Evolutionary conservation across 2,888 invertebrate species (phyloP), one percentile per base, ranked within the genome.

Genomic region (Danaus chrysippus): DNA sequence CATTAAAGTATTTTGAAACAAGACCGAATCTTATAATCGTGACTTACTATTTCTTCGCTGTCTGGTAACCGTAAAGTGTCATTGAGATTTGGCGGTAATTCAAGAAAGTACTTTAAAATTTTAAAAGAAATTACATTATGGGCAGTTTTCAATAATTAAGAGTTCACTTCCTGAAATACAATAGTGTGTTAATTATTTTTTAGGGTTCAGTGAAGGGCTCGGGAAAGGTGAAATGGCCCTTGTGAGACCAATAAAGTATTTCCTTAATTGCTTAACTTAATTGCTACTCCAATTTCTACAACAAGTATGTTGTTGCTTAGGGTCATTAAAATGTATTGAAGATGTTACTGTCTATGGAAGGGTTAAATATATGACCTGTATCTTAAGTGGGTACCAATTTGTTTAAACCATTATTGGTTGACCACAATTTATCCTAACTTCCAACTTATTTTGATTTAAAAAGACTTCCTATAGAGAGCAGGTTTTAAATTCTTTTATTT

Each of bases 241-340:
- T 42, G 13, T 1, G 59, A 59, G 59, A 54, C 59, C 43, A 59
- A 59, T 59, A 59, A 59, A 59, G 43, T 59, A 42, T 54, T 43
- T 44, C 43, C 53, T 59, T 59, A 19, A 59, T 59, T 59, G 59
- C 43, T 52, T 54, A 23, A 54, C 54, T 43, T 54, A 59, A 59
- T 54, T 59, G 59, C 43, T 54, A 54, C 59, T 49, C 49, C 10
- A 49, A 49, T 49, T 49, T 49, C 49, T 17, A 49, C 17, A 17
- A 17, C 49, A 1, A 49, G 49, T 10, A 49, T 17, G n/a, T 49
- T 49, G 17, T 49, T 49, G 17, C 10, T 49, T 17, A 49, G 23
- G 23, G 3, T 34, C 17, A 49, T 49, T 17, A 10, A 17, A 49
- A 49, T 17, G 17, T 49, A 17, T 49, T 49, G 15, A 17, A 17